phyloP scores from a whole-genome alignment of 30 jellyfish, hydroid and myxozoan species.

The Phacellophora camtschatica region DNA sequence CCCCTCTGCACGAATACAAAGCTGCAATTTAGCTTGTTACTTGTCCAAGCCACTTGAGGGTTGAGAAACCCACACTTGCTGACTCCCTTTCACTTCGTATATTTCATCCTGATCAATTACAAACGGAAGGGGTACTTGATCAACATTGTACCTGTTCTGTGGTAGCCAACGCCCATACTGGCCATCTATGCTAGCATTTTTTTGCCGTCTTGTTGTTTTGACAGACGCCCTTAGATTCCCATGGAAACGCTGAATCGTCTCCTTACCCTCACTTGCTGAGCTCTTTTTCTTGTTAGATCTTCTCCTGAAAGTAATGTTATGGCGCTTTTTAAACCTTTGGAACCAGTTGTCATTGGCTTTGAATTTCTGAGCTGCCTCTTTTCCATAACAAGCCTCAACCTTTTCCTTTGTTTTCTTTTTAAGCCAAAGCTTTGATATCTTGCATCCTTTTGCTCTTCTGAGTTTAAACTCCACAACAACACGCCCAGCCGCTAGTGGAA shows the following conservation, averaged over 20 bases:
- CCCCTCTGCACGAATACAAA: constrained; percentile 15
- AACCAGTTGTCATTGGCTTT: constrained; percentile 26
- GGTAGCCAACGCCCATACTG: constrained; percentile 43
- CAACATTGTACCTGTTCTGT: constrained; percentile 31
- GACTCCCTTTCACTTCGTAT: neutral
- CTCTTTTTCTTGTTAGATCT: neutral
- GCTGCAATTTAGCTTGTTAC: constrained; percentile 22
- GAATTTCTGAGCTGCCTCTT: constrained; percentile 28
- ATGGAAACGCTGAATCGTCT: neutral
- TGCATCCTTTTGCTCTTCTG: constrained; percentile 54
- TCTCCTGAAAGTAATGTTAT: neutral
- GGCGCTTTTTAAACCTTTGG: neutral
- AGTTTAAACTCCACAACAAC: constrained; percentile 41
- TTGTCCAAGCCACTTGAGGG: constrained; percentile 37
- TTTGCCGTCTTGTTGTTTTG: constrained; percentile 4
- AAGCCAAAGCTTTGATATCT: constrained; percentile 46
- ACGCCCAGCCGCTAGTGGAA: constrained; percentile 9
- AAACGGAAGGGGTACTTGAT: constrained; percentile 39
- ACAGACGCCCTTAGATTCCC: neutral
- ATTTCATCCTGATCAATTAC: constrained; percentile 19
- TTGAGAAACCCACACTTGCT: constrained; percentile 49
- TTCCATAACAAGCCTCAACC: constrained; percentile 14
- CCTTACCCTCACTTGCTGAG: neutral
- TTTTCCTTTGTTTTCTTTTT: constrained; percentile 6
- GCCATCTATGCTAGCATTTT: neutral